Evolutionary conservation across 92 coral and sea anemone species (phyloP), one percentile per base, ranked within the genome.

Genomic region (Scolanthus callimorphus): DNA sequence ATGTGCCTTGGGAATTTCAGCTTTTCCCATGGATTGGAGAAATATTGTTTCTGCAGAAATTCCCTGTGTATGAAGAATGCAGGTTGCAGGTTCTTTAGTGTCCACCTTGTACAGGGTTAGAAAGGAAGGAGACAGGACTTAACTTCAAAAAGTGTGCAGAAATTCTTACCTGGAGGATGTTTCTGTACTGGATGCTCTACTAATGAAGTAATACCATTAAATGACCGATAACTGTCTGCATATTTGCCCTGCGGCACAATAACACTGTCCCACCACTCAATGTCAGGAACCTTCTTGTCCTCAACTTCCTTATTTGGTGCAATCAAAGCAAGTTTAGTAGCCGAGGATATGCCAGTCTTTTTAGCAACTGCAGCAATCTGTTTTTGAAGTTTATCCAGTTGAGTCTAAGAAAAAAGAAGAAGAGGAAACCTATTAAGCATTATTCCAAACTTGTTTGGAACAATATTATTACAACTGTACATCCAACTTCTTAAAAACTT

Each of bases 261-360:
- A 8, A 85, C 62, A 15, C 80, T 67, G 60, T 92, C 98, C 98
- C 98, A 92, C 98, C 98, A 92, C 52, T 92, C 98, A 6, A 92
- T 71, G 30, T 80, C 98, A 17, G 99, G 99, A 0, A 94, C 84
- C 13, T 49, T 59, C 28, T 73, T 81, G 17, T 84, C 94, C 20
- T 88, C 86, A 4, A 79, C 73, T 17, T 78, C 96, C 63, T 89
- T 94, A 29, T 80, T 85, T 3, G 99, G 99, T 1, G 96, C 85
- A 43, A 94, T 94, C 61, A 94, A 64, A 3, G 99, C 99, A 31
- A 94, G 74, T 66, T 94, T 94, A 29, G 96, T 88, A 20, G 99
- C 99, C 0, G 99, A 94, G 9, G 99, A 94, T 29, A 94, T 94
- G 0, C 99, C 99, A n/a, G 99, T 94, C 44, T 88, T 94, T 77